Percentiles rank a stretch among this genome's conserved stretches.
Evolutionary conservation across 2,888 invertebrate genomes (phyloP).

Genomic region (Microctonus brassicae): DNA sequence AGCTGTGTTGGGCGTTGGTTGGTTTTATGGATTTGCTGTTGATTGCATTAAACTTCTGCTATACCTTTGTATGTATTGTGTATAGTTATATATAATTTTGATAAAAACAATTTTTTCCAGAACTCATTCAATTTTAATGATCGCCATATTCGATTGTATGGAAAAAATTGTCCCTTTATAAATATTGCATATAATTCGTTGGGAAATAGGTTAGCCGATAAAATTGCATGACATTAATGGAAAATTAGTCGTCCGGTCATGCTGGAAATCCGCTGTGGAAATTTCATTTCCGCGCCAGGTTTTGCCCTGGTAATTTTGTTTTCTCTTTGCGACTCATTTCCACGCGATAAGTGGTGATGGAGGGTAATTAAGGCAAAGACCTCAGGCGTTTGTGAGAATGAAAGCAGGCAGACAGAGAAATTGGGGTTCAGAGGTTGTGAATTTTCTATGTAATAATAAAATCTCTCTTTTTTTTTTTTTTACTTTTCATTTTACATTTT

Average conservation of each 20-base stretch:
- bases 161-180: background rate
- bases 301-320: conserved; percentile 41
- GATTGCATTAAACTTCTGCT: background rate
- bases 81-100: background rate
- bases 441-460: conserved; percentile 1
- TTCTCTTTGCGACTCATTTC: conserved; percentile 43
- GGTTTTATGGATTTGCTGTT: conserved; percentile 5
- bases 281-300: conserved; percentile 29
- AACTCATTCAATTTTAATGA: background rate
- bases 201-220: background rate
- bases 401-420: conserved; percentile 24
- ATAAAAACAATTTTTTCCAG: background rate
- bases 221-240: conserved; percentile 10
- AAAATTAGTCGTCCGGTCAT: conserved; percentile 29
- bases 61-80: background rate
- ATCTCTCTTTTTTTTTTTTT: background rate
- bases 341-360: conserved; percentile 43
- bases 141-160: background rate
- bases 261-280: conserved; percentile 25
- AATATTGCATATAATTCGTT: background rate
- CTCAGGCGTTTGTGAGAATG: conserved; percentile 27
- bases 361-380: conserved; percentile 44
- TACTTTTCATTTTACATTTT: no score
- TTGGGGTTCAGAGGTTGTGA: conserved; percentile 14
- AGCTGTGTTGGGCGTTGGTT: background rate